Conservation (phyloP, 2,888 invertebrate species). For the Tachina fera region DNA sequence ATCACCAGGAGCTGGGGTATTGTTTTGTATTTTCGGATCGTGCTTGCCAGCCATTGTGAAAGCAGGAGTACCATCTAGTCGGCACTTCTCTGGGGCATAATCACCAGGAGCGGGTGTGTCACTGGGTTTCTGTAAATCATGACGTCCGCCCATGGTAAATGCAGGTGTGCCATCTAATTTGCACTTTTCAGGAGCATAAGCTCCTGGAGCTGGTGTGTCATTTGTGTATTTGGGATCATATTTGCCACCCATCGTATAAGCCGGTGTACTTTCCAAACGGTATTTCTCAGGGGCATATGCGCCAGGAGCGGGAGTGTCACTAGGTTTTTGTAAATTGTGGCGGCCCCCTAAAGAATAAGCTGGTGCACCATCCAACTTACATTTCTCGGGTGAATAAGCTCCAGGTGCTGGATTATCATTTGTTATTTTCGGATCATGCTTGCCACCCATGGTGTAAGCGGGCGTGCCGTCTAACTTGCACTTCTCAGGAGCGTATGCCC, state of each 20-base stretch:
- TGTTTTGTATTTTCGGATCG: slow-evolving; percentile 84
- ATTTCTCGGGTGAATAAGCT: slow-evolving; percentile 87
- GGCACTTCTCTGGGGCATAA: slow-evolving; percentile 84
- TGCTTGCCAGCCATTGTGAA: slow-evolving; percentile 85
- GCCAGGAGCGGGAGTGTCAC: slow-evolving; percentile 85
- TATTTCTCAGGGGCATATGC: slow-evolving; percentile 86
- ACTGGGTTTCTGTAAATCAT: slow-evolving; percentile 81
- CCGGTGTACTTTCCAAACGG: slow-evolving; percentile 80
- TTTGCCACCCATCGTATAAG: slow-evolving; percentile 85
- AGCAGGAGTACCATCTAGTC: slow-evolving; percentile 80
- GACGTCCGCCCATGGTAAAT: slow-evolving; percentile 83
- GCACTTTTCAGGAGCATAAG: slow-evolving; percentile 84
- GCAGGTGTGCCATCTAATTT: slow-evolving; percentile 80
- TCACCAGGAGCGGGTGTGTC: slow-evolving; percentile 84
- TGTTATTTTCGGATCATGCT: slow-evolving; percentile 83
- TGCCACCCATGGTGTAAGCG: slow-evolving; percentile 85
- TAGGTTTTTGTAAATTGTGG: slow-evolving; percentile 85
- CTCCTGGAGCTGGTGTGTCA: slow-evolving; percentile 85
- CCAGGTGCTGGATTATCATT: slow-evolving; percentile 83
- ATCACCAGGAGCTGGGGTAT: slow-evolving; percentile 85
- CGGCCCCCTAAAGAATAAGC: slow-evolving; percentile 88
- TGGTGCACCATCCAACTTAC: slow-evolving; percentile 83
- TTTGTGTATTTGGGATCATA: slow-evolving; percentile 84
- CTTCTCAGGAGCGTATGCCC: slow-evolving; percentile 85
- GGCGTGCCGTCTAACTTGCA: slow-evolving; percentile 83